These are phyloP conservation scores for Sinocyclocheilus grahami DNA, from an alignment of 2,113 vertebrate genomes.

Conservation along the genomic window DNA sequence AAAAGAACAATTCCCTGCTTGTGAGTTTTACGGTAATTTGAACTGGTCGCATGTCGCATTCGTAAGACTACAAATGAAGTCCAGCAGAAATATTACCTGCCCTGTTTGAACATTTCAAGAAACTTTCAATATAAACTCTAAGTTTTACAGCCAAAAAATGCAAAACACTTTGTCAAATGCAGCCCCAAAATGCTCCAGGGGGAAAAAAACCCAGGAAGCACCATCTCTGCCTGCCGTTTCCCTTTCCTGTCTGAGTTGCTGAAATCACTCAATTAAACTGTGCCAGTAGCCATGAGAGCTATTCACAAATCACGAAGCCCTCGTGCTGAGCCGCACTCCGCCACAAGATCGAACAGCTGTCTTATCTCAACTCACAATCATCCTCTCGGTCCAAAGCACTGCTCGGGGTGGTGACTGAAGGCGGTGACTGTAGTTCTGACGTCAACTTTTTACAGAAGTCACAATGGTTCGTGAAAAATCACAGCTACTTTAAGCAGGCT, in stretches of 20 bases:
- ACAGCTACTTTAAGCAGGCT: too few relatives aligned
- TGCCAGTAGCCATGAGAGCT: slow-evolving; percentile 53
- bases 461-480: too few relatives aligned
- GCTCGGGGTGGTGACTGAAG: too few relatives aligned
- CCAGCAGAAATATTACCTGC: neutral
- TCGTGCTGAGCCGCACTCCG: slow-evolving; percentile 56
- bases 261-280: slow-evolving; percentile 13
- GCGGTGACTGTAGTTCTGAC: too few relatives aligned
- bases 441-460: too few relatives aligned
- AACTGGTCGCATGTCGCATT: neutral
- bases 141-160: neutral
- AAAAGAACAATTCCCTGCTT: neutral
- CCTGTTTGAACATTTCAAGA: neutral
- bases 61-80: neutral
- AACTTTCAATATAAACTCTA: neutral
- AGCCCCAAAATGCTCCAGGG: neutral
- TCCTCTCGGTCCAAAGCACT: slow-evolving; percentile 66
- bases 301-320: slow-evolving; percentile 63
- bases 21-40: neutral
- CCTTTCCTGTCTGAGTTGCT: slow-evolving; percentile 4
- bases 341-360: slow-evolving; percentile 56
- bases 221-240: neutral
- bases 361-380: slow-evolving; percentile 61
- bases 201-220: neutral
- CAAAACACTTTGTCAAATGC: neutral